Base-by-base conservation (phyloP, 2,797 vertebrate genomes). In the Microchirus variegatus region DNA sequence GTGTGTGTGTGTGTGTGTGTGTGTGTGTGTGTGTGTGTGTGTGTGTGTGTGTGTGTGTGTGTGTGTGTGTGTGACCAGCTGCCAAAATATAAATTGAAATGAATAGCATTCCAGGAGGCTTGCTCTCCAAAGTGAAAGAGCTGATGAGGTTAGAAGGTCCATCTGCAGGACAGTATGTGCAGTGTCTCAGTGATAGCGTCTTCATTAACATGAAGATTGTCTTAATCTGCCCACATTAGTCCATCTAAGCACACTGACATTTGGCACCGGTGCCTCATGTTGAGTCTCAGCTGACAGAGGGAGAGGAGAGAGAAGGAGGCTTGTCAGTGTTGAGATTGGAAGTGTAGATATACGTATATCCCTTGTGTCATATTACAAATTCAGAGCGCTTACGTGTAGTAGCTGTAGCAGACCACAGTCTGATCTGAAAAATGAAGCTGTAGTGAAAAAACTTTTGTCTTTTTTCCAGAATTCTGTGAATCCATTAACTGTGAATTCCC, bases 61-160 rank as follows among this genome's bases (percentile, higher is more conserved):
- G 22, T 2, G 40, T 57, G 45, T 41, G 41, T 47, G 36, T 65
- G 70, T 67, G 71, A 82, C 53, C 76, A 73, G 77, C 69, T 75
- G 80, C 73, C 71, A 73, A 65, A 71, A 53, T 68, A 62, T 73
- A 52, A 75, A 81, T 65, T 63, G 69, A 74, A 75, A 59, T 41
- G 63, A 73, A 73, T 68, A 70, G 80, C 57, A 75, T 65, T 26
- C 36, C 36, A 10, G 36, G 31, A 77, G 16, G 45, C 55, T 46
- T 17, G 65, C 63, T 31, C 44, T 72, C 58, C 66, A 75, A 73
- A 75, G 53, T 65, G 56, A 67, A 66, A 63, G 36, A 9, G 59
- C 53, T 60, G 59, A 78, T 74, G 58, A 62, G 69, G 73, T 70
- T 60, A 73, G 67, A 58, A 59, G 64, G 54, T 59, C 82, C 61